Evolutionary conservation across 2,797 vertebrate genomes (phyloP), one percentile per base, ranked within the genome.

Genomic region (Neosilurus mollespiculum): DNA sequence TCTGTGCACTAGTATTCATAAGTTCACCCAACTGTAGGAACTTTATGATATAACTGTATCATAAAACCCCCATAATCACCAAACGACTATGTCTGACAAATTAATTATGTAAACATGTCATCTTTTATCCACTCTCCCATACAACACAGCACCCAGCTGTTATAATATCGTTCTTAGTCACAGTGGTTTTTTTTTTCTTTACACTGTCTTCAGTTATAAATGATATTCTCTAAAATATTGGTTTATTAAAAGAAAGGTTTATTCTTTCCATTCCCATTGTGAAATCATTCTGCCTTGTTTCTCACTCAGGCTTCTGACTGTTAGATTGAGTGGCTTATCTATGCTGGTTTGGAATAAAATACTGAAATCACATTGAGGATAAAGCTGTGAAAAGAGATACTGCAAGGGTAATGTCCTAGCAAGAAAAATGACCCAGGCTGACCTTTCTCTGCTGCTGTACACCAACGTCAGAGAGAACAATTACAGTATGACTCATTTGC

Each of bases 271-370:
- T 77, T 77, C 56, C 3, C 30, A 59, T 43, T n/a, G 8, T 37
- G 4, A 20, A 76, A 30, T 30, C 3, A 16, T 53, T 53, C 49
- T 24, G 18, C 71, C 51, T 26, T 15, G 26, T 24, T 24, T 54
- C n/a, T 73, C 71, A 72, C 15, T 72, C 3, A 37, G 34, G 34
- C 8, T 20, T 69, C 16, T 69, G 70, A 51, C 43, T 71, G 14
- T 30, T 18, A 43, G 73, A 58, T 9, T 20, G 30, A 58, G 30
- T 69, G 58, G 22, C 53, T 67, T 66, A 67, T 58, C 24, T 62
- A 54, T 65, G 78, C 11, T 16, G 49, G 15, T 15, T 81, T 56
- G 14, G 59, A 81, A 81, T 24, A 34, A 81, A 80, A 71, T 7
- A 9, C 3, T 22, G 51, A 69, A 69, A 56, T 69, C 53, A 66